Evolutionary conservation across 1,140 invertebrate genomes (phyloP).

Genomic region (Argopecten irradians): DNA sequence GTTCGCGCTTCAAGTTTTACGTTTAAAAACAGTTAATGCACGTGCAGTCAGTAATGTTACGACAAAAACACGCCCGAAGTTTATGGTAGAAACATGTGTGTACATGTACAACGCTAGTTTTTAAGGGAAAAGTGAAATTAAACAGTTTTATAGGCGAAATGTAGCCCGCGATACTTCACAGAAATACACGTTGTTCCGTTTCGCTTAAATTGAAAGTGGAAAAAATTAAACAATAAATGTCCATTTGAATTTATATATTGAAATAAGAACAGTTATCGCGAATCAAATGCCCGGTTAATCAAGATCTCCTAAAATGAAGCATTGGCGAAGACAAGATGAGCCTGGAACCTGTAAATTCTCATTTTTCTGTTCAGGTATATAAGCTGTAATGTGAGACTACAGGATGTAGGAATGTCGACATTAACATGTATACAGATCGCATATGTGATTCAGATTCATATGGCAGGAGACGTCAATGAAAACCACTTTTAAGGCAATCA

Average conservation of each 20-base stretch:
- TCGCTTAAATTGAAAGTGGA: not conserved
- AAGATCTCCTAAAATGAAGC: not conserved
- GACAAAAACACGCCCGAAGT: not conserved
- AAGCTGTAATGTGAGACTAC: too few relatives aligned
- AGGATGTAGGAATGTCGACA: too few relatives aligned
- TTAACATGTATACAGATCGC: too few relatives aligned
- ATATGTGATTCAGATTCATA: too few relatives aligned
- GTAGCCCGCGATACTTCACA: not conserved
- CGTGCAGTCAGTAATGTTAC: not conserved
- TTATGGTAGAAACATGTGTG: constrained; percentile 11
- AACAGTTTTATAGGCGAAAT: constrained; percentile 18
- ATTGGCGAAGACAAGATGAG: too few relatives aligned
- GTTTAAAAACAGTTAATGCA: constrained; percentile 23
- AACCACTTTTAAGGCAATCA: too few relatives aligned
- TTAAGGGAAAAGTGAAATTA: constrained; percentile 8
- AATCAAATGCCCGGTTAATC: not conserved
- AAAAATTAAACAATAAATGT: not conserved
- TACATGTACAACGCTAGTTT: not conserved
- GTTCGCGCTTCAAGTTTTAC: constrained; percentile 20
- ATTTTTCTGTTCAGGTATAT: too few relatives aligned
- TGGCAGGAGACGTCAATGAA: too few relatives aligned
- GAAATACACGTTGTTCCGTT: constrained; percentile 7
- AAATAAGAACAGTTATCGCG: not conserved
- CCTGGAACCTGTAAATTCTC: too few relatives aligned
- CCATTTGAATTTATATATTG: not conserved